These are phyloP conservation scores for Aphidius gifuensis DNA, from an alignment of 1,140 invertebrate genomes.

Conservation along the genomic window DNA sequence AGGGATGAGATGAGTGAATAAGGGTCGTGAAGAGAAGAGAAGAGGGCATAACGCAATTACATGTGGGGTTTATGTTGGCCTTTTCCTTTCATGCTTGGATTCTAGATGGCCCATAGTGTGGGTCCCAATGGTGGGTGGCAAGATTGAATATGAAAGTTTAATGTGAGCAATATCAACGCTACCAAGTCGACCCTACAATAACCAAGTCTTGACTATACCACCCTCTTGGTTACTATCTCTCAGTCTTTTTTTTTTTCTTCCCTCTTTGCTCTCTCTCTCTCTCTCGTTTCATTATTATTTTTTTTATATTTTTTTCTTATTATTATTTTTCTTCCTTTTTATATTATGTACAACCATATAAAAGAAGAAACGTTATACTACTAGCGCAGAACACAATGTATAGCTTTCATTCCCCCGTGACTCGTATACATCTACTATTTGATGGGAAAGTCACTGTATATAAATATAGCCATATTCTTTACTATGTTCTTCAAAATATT, in stretches of 20 bases:
- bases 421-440: too few species aligned
- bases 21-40: conserved; percentile 26
- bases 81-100: conserved; percentile 26
- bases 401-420: too few species aligned
- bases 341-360: not conserved
- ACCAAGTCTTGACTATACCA: conserved; percentile 1
- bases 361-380: too few species aligned
- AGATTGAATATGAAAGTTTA: conserved; percentile 53
- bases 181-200: conserved; percentile 25
- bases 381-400: too few species aligned
- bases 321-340: not conserved
- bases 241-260: conserved; percentile 12
- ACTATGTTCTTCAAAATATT: too few species aligned
- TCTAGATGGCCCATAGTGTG: conserved; percentile 12
- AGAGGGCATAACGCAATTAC: conserved; percentile 47
- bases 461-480: too few species aligned
- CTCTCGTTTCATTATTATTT: conserved; percentile 1
- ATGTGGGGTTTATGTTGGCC: conserved; percentile 42
- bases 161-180: conserved; percentile 48
- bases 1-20: conserved; percentile 14
- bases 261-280: not conserved
- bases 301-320: conserved; percentile 1
- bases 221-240: not conserved
- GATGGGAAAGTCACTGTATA: too few species aligned
- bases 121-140: conserved; percentile 43